Evolutionary conservation across 2,888 invertebrate species (phyloP), one percentile per base, ranked within the genome.

Genomic region (Beris chalybata): DNA sequence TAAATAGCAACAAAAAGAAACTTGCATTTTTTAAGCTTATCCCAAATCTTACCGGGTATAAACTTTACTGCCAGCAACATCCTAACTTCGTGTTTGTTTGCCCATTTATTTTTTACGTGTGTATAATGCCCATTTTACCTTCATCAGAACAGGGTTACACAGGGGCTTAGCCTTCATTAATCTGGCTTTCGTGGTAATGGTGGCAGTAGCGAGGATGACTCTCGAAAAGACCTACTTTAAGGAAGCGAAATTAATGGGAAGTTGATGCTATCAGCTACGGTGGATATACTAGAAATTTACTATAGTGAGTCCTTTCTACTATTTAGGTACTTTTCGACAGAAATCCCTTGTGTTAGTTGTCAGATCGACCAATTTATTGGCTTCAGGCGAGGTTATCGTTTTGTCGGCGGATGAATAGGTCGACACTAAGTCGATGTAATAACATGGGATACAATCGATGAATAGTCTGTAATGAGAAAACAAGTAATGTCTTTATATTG

Each of bases 291-390:
- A 38, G 7, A 38, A 38, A 38, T 38, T 38, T 38, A 38, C 38
- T 38, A 38, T 5, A 38, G 9, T 5, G 38, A 38, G 38, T 38
- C 38, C 38, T 38, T 38, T 38, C 38, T 38, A 61, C 38, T 50
- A 30, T 47, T 61, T 43, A 29, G 61, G 50, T 61, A 50, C 50
- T 45, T 47, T n/a, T 52, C 22, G 61, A 50, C 61, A 61, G 50
- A 61, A 61, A 61, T 61, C 61, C 61, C 52, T 50, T 50, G 50
- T 61, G 61, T 61, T 61, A 61, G 61, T 61, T 61, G 61, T 61
- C 61, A 52, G 61, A 61, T 61, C 22, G 4, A 38, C 50, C 13
- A 61, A 61, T 61, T 61, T 61, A 61, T 61, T 61, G 61, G 38
- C 15, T 22, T 32, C 61, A 52, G 38, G 30, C 32, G 29, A 61